phyloP scores from a whole-genome alignment of 2,113 vertebrate genomes.

The Ciconia stormi region DNA sequence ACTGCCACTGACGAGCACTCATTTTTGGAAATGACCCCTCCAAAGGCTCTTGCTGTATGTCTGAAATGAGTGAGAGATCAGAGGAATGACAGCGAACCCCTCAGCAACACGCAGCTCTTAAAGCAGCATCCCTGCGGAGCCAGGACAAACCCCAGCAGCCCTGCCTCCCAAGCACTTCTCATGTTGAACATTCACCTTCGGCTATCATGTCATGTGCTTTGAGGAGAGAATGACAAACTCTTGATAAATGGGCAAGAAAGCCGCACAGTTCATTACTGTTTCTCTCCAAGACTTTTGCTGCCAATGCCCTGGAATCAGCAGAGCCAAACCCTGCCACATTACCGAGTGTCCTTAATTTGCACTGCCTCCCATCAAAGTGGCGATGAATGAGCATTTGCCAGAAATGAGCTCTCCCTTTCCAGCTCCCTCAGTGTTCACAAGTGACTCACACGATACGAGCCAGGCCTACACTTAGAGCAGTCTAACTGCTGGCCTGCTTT shows the following conservation, averaged over 20 bases:
- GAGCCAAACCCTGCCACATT: background rate
- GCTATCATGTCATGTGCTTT: rapidly evolving
- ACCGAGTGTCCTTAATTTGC: background rate
- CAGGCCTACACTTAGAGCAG: background rate
- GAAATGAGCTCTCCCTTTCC: background rate
- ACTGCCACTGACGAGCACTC: background rate
- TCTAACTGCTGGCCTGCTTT: background rate
- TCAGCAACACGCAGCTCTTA: background rate
- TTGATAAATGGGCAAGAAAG: background rate
- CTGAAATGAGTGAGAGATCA: background rate
- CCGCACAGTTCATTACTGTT: rapidly evolving
- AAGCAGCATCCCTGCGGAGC: background rate
- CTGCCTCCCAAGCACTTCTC: background rate
- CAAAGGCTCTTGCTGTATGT: background rate
- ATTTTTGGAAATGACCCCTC: background rate
- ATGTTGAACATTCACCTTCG: rapidly evolving
- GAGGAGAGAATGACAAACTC: background rate
- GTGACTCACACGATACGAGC: background rate
- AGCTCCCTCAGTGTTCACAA: background rate
- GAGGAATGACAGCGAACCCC: background rate
- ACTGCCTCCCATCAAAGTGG: background rate
- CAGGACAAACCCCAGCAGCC: background rate
- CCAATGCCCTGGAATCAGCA: background rate
- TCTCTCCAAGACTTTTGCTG: background rate
- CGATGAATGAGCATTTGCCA: rapidly evolving